phyloP scores from a whole-genome alignment of 2,888 invertebrate species.

The Amblyteles armatorius region DNA sequence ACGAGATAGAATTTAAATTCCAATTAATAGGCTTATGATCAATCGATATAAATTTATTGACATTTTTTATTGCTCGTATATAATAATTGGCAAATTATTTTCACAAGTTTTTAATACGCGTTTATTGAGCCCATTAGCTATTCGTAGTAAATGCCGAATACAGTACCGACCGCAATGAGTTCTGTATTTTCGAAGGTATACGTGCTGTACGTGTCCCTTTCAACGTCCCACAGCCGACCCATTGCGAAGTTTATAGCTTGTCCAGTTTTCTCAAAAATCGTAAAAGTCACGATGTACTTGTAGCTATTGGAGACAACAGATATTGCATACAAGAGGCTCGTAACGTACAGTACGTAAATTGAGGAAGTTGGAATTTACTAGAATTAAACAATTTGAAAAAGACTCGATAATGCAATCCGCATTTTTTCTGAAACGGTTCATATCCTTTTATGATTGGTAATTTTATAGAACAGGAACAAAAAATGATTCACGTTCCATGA shows the following conservation, averaged over 20 bases:
- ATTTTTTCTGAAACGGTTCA: too few relatives aligned
- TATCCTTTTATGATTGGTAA: too few relatives aligned
- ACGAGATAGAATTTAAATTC: neutral
- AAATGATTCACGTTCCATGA: too few relatives aligned
- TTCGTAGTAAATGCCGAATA: slow-evolving; percentile 76
- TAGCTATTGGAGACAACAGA: slow-evolving; percentile 70
- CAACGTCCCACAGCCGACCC: slow-evolving; percentile 75
- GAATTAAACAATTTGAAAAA: neutral
- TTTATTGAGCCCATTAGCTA: slow-evolving; percentile 50
- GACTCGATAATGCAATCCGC: neutral
- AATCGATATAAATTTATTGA: neutral
- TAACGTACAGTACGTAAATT: too few relatives aligned
- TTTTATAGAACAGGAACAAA: too few relatives aligned
- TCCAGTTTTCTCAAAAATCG: slow-evolving; percentile 76
- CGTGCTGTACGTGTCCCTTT: slow-evolving; percentile 74
- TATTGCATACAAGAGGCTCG: neutral
- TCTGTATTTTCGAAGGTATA: slow-evolving; percentile 72
- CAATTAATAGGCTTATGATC: neutral
- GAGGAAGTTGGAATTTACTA: neutral
- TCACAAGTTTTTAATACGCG: neutral
- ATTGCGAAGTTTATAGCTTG: slow-evolving; percentile 69
- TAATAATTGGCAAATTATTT: slow-evolving; percentile 14
- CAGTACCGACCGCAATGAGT: slow-evolving; percentile 73
- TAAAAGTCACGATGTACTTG: slow-evolving; percentile 75
- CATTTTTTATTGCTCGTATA: neutral